Evolutionary conservation across 2,888 invertebrate genomes (phyloP).

Genomic region (Tethea ocularis): DNA sequence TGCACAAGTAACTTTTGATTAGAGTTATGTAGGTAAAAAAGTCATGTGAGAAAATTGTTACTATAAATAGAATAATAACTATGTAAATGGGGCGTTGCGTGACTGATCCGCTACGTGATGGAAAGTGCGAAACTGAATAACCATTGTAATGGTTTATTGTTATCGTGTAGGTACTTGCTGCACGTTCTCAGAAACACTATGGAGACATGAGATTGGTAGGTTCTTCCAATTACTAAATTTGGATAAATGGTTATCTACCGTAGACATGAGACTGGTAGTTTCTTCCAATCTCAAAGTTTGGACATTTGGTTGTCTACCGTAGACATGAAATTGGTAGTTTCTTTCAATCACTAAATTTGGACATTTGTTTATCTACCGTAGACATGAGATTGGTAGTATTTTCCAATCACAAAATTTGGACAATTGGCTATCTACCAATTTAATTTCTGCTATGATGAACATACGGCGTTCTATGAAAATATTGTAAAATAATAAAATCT

Average conservation of each 20-base stretch:
- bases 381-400: too few relatives aligned
- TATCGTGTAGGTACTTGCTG: conserved; percentile 10
- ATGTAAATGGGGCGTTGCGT: conserved; percentile 44
- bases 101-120: conserved; percentile 43
- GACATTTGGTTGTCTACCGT: too few relatives aligned
- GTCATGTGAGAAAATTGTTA: conserved; percentile 22
- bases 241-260: too few relatives aligned
- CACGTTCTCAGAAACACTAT: conserved; percentile 18
- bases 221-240: background rate
- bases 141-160: conserved; percentile 27
- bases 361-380: too few relatives aligned
- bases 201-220: conserved; percentile 7
- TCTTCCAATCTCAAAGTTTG: too few relatives aligned
- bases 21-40: conserved; percentile 27
- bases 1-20: background rate
- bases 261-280: too few relatives aligned
- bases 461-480: background rate
- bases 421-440: background rate
- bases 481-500: background rate
- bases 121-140: conserved; percentile 44
- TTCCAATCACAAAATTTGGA: too few relatives aligned
- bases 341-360: background rate
- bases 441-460: background rate
- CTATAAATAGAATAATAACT: conserved; percentile 42
- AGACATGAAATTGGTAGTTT: conserved; percentile 6